Conservation (phyloP, 2,888 invertebrate genomes). For the Leucophenga maculata region DNA sequence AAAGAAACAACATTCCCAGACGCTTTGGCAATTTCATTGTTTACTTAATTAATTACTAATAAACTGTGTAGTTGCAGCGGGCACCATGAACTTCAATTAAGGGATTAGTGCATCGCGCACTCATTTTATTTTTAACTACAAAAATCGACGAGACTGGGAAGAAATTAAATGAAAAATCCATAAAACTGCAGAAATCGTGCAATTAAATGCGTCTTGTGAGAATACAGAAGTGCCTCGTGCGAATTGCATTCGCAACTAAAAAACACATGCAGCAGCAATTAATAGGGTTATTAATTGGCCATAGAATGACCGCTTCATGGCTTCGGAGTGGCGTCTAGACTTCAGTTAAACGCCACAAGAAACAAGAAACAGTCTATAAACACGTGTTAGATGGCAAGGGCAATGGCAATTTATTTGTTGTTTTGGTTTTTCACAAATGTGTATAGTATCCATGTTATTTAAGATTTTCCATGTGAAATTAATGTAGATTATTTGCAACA, state of each 20-base stretch:
- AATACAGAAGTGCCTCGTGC: not conserved
- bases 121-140: no score
- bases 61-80: not conserved
- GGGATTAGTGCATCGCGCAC: not conserved
- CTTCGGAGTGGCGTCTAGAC: not conserved
- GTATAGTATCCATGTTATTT: no score
- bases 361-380: no score
- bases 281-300: constrained; percentile 18
- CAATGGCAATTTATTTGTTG: no score
- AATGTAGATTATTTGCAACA: no score
- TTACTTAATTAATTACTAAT: constrained; percentile 5
- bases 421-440: no score
- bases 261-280: constrained; percentile 1
- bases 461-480: no score
- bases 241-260: not conserved
- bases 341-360: no score
- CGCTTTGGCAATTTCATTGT: not conserved
- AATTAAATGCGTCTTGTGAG: not conserved
- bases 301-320: constrained; percentile 4
- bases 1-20: not conserved
- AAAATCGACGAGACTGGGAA: no score
- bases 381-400: no score
- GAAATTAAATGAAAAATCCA: constrained; percentile 1
- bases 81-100: constrained; percentile 19
- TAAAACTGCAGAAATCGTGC: constrained; percentile 8